Conservation (phyloP, 2,888 invertebrate species). For the Cephus pygmeus region DNA sequence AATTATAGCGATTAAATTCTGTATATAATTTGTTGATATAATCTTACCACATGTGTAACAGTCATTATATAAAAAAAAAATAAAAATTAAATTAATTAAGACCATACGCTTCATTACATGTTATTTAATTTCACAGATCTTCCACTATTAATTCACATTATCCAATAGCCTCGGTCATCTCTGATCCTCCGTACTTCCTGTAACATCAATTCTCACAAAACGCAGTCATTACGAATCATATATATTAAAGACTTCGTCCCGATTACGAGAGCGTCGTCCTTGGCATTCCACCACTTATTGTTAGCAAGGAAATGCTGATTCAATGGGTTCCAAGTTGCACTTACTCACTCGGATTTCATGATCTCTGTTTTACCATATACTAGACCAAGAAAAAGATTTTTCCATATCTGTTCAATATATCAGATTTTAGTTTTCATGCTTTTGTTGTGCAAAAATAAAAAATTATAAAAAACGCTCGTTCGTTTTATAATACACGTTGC, state of each 20-base stretch:
- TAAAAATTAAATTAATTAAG: conserved; percentile 55
- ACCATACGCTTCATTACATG: no score
- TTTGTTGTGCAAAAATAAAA: neutral
- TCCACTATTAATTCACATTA: neutral
- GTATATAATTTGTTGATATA: conserved; percentile 62
- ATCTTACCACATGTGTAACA: conserved; percentile 58
- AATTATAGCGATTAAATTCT: conserved; percentile 46
- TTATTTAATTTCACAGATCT: neutral
- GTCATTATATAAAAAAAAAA: conserved; percentile 54
- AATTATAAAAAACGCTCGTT: neutral
- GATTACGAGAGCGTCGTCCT: conserved; percentile 23
- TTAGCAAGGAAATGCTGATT: conserved; percentile 31
- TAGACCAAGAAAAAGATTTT: no score
- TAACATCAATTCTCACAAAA: no score
- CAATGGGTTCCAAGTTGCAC: conserved; percentile 27
- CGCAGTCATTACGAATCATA: no score
- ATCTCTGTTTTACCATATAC: no score
- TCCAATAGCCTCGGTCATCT: neutral
- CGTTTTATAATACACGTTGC: neutral
- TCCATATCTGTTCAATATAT: neutral
- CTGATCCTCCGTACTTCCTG: no score
- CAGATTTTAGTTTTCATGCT: neutral
- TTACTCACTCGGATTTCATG: neutral
- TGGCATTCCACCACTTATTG: conserved; percentile 32
- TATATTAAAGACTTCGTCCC: conserved; percentile 10